phyloP scores from a whole-genome alignment of 2,113 vertebrate genomes.

The Melanerpes formicivorus region DNA sequence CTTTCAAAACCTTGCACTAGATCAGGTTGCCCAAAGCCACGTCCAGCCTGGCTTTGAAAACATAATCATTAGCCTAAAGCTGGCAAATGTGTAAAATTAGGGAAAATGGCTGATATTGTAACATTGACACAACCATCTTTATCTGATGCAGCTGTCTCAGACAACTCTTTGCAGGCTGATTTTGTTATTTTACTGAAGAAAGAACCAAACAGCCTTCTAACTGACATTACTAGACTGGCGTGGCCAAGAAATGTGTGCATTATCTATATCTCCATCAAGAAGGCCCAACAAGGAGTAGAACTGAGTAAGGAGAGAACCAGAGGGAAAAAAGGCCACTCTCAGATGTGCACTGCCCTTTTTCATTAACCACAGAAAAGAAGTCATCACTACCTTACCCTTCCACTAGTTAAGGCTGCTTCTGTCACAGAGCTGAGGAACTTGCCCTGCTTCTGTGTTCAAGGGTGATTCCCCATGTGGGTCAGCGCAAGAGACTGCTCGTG shows the following conservation, averaged over 20 bases:
- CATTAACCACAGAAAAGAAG: background rate
- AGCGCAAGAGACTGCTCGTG: rapidly evolving
- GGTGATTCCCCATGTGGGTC: background rate
- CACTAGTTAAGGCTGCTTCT: background rate
- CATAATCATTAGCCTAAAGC: background rate
- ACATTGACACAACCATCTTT: background rate
- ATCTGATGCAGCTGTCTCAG: background rate
- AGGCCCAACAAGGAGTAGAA: background rate
- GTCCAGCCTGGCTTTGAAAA: too few relatives aligned
- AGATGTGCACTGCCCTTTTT: background rate
- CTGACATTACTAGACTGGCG: background rate
- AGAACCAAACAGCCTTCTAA: background rate
- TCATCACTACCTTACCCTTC: background rate
- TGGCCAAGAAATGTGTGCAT: background rate
- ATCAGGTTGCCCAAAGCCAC: too few relatives aligned
- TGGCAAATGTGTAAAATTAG: background rate
- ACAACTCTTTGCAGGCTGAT: background rate
- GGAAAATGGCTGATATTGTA: background rate
- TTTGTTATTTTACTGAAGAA: background rate
- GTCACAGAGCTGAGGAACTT: background rate
- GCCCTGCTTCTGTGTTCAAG: background rate
- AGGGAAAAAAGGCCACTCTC: background rate
- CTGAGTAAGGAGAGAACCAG: background rate
- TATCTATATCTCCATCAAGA: background rate
- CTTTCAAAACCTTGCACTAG: too few relatives aligned